A percentile compares a stretch with the other conserved stretches of the same genome.
phyloP scores from a whole-genome alignment of 2,113 vertebrate genomes.

The Takifugu flavidus region DNA sequence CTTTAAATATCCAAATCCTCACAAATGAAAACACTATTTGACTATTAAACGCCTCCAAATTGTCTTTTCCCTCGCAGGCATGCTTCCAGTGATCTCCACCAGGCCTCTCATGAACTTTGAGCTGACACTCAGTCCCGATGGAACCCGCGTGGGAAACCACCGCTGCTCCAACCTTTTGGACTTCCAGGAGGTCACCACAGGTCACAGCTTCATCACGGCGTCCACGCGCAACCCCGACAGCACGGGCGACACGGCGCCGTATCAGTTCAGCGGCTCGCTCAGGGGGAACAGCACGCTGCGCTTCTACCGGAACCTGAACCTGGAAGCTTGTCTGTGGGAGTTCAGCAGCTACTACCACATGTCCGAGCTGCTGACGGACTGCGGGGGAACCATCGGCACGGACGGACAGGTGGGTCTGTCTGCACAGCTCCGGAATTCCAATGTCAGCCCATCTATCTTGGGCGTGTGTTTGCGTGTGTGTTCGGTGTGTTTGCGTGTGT shows the following conservation, averaged over 20 bases:
- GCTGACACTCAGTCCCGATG: conserved; percentile 89
- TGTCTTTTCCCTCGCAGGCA: conserved; percentile 70
- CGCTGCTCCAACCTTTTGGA: conserved; percentile 92
- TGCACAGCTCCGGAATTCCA: conserved; percentile 24
- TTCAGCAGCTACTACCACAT: conserved; percentile 92
- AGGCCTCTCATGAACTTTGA: conserved; percentile 90
- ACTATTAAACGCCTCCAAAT: not conserved
- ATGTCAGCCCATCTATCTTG: conserved; percentile 27
- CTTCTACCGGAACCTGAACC: conserved; percentile 90
- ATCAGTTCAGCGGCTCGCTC: conserved; percentile 82
- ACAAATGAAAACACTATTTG: conserved; percentile 4
- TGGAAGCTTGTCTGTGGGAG: conserved; percentile 93
- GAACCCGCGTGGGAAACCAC: conserved; percentile 88
- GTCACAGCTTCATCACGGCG: conserved; percentile 84
- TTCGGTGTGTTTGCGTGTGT: conserved; percentile 25
- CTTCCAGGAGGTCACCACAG: conserved; percentile 85
- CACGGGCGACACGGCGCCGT: conserved; percentile 80
- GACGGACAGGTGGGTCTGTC: conserved; percentile 73
- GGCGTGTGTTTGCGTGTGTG: conserved; percentile 14
- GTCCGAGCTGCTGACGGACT: conserved; percentile 91
- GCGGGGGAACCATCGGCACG: conserved; percentile 85
- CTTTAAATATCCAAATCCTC: conserved; percentile 9
- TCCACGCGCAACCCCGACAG: conserved; percentile 75
- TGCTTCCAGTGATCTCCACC: conserved; percentile 92
- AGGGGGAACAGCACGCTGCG: conserved; percentile 81